Base-by-base conservation (phyloP, 2,797 vertebrate genomes). In the Chaenodraco wilsoni region DNA sequence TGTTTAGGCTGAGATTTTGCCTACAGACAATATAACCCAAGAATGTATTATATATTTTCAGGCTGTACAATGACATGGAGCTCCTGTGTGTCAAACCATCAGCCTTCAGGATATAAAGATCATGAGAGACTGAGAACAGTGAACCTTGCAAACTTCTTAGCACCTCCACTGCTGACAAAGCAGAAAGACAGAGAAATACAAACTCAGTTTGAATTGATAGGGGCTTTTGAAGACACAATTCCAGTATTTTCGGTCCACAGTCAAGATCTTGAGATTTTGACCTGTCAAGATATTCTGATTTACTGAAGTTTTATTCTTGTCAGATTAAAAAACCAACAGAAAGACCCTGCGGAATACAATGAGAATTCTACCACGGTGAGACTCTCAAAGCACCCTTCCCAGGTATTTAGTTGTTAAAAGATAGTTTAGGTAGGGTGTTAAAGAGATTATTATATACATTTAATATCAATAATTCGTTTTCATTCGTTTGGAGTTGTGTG, bases 81-180 rank as follows among this genome's bases (percentile, higher is more conserved):
- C 56, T 46, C 16, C 27, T 60, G 69, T 69, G 62, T 63, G 65
- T 83, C 65, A 69, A 66, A 68, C 51, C 11, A 16, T 68, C 57
- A 46, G 46, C 65, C 75, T 72, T 61, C 46, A 65, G 54, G 69
- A 66, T 74, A 75, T 61, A 68, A 61, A 64, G 65, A 73, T 77
- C 2, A 83, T 86, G 21, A 21, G 21, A 10, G 62, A 59, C 33
- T n/a, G 66, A 71, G 67, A 52, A 70, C 46, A 31, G 66, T 45
- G 72, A 76, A 76, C 69, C 77, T 66, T 73, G 62, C 54, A 67
- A 49, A 77, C 63, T 61, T 84, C 46, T n/a, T 46, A 58, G 12
- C 61, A 74, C 43, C 46, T 65, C 37, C 51, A 10, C 37, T 69
- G 75, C 73, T 84, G 78, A 77, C 81, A 21, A 49, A 79, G 67